phyloP scores from a whole-genome alignment of 2,888 invertebrate species.

The Xiphydria camelus region DNA sequence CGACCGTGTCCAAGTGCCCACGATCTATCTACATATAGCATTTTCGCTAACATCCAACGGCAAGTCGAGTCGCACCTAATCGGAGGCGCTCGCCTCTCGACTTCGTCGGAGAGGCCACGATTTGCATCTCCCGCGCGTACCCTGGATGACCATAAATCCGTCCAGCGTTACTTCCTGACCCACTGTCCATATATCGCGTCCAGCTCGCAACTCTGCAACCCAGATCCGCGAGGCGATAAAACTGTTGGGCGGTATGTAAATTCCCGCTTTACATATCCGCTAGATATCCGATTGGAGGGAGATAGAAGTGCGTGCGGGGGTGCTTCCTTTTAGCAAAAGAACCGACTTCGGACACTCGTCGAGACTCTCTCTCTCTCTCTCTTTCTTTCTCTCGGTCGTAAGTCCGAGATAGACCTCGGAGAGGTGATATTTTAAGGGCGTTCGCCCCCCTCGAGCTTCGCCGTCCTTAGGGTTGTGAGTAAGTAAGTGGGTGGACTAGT shows the following conservation, averaged over 20 bases:
- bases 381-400: conserved; percentile 19
- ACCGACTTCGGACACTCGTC: conserved; percentile 12
- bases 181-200: conserved; percentile 24
- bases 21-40: too few species aligned
- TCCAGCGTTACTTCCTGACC: conserved; percentile 34
- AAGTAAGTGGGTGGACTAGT: conserved; percentile 57
- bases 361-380: too few species aligned
- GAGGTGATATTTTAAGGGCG: conserved; percentile 54
- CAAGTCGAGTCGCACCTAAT: too few species aligned
- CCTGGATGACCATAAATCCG: conserved; percentile 48
- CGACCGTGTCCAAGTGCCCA: too few species aligned
- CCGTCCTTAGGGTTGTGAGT: conserved; percentile 38
- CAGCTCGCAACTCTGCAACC: conserved; percentile 14
- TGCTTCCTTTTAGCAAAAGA: conserved; percentile 2
- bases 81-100: not conserved
- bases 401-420: conserved; percentile 34
- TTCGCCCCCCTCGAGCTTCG: conserved; percentile 22
- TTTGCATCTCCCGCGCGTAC: conserved; percentile 34
- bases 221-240: conserved; percentile 36
- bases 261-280: conserved; percentile 29
- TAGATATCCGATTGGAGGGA: conserved; percentile 24
- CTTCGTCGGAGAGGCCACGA: conserved; percentile 20
- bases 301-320: conserved; percentile 1
- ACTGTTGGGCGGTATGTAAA: conserved; percentile 39
- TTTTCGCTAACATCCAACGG: too few species aligned